Evolutionary conservation across 92 coral and sea anemone genomes (phyloP).

Genomic region (Umimayanthus kanabou): DNA sequence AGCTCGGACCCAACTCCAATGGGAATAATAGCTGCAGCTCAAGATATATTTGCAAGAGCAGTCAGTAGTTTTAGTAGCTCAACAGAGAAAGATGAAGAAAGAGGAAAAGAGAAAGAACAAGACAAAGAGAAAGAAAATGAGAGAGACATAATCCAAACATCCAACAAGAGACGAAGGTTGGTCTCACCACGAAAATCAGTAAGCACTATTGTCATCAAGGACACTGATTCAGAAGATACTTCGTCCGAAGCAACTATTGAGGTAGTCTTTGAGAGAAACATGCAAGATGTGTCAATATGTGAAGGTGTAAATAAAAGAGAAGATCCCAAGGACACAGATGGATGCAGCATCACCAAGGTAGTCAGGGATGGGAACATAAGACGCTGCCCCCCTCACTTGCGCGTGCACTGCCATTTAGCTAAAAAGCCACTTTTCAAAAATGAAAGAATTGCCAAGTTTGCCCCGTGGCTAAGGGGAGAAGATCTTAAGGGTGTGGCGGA

Average conservation of each 20-base stretch:
- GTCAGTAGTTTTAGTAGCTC: slow-evolving; percentile 19
- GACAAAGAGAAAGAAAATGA: neutral
- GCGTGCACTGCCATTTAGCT: neutral
- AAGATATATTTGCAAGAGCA: slow-evolving; percentile 19
- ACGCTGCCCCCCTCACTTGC: neutral
- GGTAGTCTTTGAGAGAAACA: neutral
- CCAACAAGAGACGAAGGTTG: slow-evolving; percentile 11
- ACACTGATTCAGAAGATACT: slow-evolving; percentile 34
- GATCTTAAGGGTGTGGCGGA: neutral
- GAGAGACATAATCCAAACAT: too few species aligned
- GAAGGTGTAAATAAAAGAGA: neutral
- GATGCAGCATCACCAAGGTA: slow-evolving; percentile 47
- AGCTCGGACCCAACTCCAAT: neutral
- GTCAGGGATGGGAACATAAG: slow-evolving; percentile 2
- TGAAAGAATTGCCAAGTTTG: slow-evolving; percentile 2
- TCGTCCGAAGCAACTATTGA: slow-evolving; percentile 32
- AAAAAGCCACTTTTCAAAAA: slow-evolving; percentile 15
- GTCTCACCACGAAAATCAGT: neutral
- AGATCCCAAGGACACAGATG: slow-evolving; percentile 14
- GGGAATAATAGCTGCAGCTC: slow-evolving; percentile 16
- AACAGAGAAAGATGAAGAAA: neutral
- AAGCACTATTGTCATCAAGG: neutral
- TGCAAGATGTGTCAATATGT: neutral
- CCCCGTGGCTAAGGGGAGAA: slow-evolving; percentile 20
- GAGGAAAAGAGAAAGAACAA: neutral